Base-by-base conservation (phyloP, 92 coral and sea anemone genomes). In the Plumapathes pennacea region DNA sequence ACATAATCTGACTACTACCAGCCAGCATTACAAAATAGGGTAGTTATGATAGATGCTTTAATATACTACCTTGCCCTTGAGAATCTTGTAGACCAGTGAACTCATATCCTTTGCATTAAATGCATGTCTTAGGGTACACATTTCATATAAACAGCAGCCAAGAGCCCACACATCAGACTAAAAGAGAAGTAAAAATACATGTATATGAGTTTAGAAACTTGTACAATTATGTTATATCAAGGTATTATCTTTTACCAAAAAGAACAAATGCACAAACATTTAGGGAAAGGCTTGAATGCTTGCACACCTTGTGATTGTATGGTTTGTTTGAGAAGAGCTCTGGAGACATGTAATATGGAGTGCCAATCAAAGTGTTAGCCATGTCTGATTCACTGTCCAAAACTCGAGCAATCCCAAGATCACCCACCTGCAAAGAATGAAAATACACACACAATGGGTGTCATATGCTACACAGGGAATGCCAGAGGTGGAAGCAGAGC, bases 331-430 rank as follows among this genome's bases (percentile, higher is more conserved):
- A 88, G 43, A 94, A 94, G 26, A 94, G 76, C 52, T 94, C 99
- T n/a, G 99, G 99, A 10, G 99, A 94, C 99, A 94, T 94, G 60
- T 94, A 94, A 62, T 94, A 94, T 10, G 99, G 99, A 5, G 99
- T 94, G 17, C 99, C 99, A 53, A 94, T 89, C 48, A 89, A 27
- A 0, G 99, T 94, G 12, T 85, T 94, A 2, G 99, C 99, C 99
- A 94, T 94, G 57, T 94, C 99, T 4, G 94, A 81, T 15, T 96
- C 76, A n/a, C 60, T 89, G 37, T 94, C 99, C 46, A 94, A 41
- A 4, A 94, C 99, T 58, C 74, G 76, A 20, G 99, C 97, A 48
- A 94, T 94, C 9, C 99, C 99, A 63, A 94, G 82, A 69, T 94
- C 99, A 38, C 99, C 99, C 81, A 89, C 87, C 92, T 82, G 14